Base-by-base conservation (phyloP, 1,140 invertebrate species). In the Hyposmocoma kahamanoa region DNA sequence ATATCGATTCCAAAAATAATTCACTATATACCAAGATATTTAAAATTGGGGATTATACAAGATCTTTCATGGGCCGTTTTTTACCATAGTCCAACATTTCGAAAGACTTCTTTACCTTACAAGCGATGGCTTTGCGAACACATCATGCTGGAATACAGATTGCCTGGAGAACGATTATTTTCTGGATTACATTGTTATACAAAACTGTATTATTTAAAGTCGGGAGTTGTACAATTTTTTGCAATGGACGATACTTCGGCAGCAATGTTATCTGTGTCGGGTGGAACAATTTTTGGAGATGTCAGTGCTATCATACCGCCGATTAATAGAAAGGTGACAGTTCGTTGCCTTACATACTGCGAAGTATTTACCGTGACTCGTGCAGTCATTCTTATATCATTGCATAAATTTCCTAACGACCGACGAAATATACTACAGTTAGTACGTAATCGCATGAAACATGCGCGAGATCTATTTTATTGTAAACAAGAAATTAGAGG, bases 61-160 rank as follows among this genome's bases (percentile, higher is more conserved):
- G n/a, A n/a, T n/a, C n/a, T n/a, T n/a, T n/a, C n/a, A n/a, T 83
- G 79, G 79, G 61, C 65, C 10, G 48, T 83, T 13, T 81, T 72
- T 53, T 67, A 76, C 47, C 79, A 83, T 36, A 83, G 79, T 45
- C 76, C 77, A 4, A 72, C 67, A 1, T 62, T 83, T 10, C 64
- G 75, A 48, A 69, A 62, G 44, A 72, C 74, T 2, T 74, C 75
- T 11, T 42, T 36, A 8, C 39, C 75, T 9, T 79, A 68, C 43
- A 71, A 77, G 34, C 55, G 72, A 26, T 74, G 62, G 61, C 15
- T 84, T 5, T 69, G 68, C 34, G 72, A 84, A 32, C 49, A 46
- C 50, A 59, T 79, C 17, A 55, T 48, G 9, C 47, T 74, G 11
- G 66, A 74, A 44, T 84, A 72, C 32, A 84, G 78, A 53, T 55